Evolutionary conservation across 2,797 vertebrate genomes (phyloP).

Genomic region (Hypotaenidia philippensis): DNA sequence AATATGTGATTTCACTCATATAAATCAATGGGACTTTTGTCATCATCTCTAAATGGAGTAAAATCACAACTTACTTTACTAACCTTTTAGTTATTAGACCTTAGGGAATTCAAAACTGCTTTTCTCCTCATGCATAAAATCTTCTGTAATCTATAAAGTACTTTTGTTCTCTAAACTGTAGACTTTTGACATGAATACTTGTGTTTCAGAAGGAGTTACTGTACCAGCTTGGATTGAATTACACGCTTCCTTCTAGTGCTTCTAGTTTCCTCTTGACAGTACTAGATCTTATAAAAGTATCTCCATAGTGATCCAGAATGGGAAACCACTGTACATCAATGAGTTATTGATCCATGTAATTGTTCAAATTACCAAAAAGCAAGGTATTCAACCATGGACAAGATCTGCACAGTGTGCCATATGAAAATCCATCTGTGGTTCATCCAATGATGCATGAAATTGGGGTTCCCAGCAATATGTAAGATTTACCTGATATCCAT

Average conservation of each 20-base stretch:
- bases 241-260: not conserved
- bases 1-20: not conserved
- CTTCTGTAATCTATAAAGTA: not conserved
- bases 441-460: not conserved
- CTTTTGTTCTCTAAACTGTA: not conserved
- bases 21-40: not conserved
- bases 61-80: not conserved
- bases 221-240: not conserved
- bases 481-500: not conserved
- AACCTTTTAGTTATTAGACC: not conserved
- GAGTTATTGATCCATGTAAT: not conserved
- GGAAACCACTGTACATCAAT: not conserved
- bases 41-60: not conserved
- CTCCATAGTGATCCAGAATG: not conserved
- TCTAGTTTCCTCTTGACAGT: not conserved
- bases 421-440: not conserved
- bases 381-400: not conserved
- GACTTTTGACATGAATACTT: not conserved
- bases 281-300: not conserved
- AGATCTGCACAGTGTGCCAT: fast-evolving
- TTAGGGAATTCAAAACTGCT: not conserved
- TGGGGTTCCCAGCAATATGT: not conserved
- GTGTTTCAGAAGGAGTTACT: not conserved
- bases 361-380: not conserved
- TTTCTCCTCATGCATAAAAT: not conserved